These are phyloP conservation scores for Solen grandis DNA, from an alignment of 1,140 invertebrate species.

Conservation along the genomic window DNA sequence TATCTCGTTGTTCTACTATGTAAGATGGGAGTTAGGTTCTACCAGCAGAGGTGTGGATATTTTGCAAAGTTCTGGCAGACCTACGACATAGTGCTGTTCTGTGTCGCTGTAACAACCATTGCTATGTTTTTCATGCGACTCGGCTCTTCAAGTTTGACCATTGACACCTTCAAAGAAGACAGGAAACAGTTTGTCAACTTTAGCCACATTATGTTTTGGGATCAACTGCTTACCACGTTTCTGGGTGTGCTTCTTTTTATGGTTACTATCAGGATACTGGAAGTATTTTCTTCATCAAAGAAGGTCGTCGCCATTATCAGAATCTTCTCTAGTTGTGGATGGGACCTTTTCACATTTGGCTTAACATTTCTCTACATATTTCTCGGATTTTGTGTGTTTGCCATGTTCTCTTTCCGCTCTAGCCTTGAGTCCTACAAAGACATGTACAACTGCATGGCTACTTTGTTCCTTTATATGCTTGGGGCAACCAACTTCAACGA, in stretches of 20 bases:
- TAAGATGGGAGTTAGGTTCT: conserved; percentile 25
- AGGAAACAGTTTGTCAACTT: conserved; percentile 58
- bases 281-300: conserved; percentile 55
- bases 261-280: conserved; percentile 52
- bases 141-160: conserved; percentile 3
- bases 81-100: conserved; percentile 39
- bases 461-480: conserved; percentile 87
- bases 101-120: conserved; percentile 3
- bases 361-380: conserved; percentile 46
- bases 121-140: conserved; percentile 32
- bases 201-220: conserved; percentile 61
- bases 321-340: conserved; percentile 38
- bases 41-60: conserved; percentile 30
- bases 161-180: conserved; percentile 44
- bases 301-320: conserved; percentile 36
- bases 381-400: conserved; percentile 29
- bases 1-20: conserved; percentile 27
- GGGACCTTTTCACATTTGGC: conserved; percentile 40
- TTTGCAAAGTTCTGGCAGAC: conserved; percentile 59
- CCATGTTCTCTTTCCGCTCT: conserved; percentile 40
- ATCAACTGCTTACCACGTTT: conserved; percentile 32
- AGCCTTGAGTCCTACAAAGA: conserved; percentile 9
- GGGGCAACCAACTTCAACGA: conserved; percentile 88
- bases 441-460: conserved; percentile 68
- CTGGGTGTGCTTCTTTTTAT: conserved; percentile 55